phyloP scores from a whole-genome alignment of 2,888 invertebrate species.

The Barypeithes pellucidus region DNA sequence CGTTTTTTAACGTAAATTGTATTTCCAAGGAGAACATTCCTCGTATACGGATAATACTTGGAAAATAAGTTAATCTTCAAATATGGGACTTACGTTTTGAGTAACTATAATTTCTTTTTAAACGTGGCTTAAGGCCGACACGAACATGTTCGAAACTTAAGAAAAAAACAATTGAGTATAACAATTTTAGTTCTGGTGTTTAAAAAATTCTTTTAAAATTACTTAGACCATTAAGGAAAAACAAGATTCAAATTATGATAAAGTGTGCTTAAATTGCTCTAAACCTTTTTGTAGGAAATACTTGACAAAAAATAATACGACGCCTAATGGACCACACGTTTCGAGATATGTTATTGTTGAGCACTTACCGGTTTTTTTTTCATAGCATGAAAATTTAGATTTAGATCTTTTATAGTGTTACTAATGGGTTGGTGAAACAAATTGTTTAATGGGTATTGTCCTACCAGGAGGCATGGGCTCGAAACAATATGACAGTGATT shows the following conservation, averaged over 20 bases:
- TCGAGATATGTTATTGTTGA: conserved; percentile 6
- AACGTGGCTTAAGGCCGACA: too few relatives aligned
- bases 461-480: background rate
- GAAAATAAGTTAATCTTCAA: too few relatives aligned
- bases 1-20: too few relatives aligned
- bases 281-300: background rate
- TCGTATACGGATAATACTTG: too few relatives aligned
- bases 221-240: background rate
- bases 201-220: background rate
- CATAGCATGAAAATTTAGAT: conserved; percentile 7
- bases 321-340: conserved; percentile 11
- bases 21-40: too few relatives aligned
- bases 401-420: conserved; percentile 13
- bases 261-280: background rate
- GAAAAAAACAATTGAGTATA: background rate
- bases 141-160: background rate
- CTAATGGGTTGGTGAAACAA: conserved; percentile 12
- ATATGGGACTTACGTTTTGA: too few relatives aligned
- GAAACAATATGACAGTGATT: conserved; percentile 5
- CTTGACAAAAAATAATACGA: conserved; percentile 9
- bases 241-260: conserved; percentile 1
- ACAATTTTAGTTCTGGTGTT: background rate
- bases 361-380: conserved; percentile 7
- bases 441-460: conserved; percentile 7
- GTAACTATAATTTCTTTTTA: too few relatives aligned